A percentile compares a stretch with the other conserved stretches of the same genome.
Conservation (phyloP, 37 sponge, comb jelly and placozoan genomes). For the Cliona cf. orientalis region DNA sequence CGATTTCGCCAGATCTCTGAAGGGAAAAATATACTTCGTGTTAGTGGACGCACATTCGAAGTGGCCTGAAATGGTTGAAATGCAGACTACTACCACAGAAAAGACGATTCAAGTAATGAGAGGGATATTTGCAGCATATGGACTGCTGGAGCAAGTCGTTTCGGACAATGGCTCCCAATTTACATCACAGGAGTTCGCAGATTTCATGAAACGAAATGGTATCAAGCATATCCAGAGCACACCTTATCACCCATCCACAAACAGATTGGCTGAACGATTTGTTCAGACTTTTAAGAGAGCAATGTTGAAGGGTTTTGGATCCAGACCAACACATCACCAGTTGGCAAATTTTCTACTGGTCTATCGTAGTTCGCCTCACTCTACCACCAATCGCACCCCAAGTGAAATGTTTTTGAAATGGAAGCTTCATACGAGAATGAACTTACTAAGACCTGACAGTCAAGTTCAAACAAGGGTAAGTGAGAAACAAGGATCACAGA, state of each 20-base stretch:
- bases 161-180: conserved; percentile 37
- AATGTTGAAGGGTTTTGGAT: background rate
- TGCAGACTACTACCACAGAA: conserved; percentile 1
- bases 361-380: background rate
- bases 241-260: conserved; percentile 32
- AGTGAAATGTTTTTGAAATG: conserved; percentile 6
- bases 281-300: background rate
- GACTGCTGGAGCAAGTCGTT: conserved; percentile 5
- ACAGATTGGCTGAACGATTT: conserved; percentile 17
- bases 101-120: conserved; percentile 20
- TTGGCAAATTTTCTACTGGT: conserved; percentile 13
- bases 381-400: background rate
- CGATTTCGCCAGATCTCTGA: background rate
- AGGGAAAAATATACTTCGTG: background rate
- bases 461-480: too few species aligned
- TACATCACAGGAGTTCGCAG: conserved; percentile 16
- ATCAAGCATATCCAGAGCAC: conserved; percentile 6
- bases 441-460: conserved; percentile 16
- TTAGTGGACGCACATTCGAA: background rate
- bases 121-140: conserved; percentile 6
- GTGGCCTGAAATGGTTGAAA: background rate
- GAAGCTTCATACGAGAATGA: background rate
- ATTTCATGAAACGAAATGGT: conserved; percentile 18
- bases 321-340: too few species aligned
- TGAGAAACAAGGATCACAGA: background rate